Conservation (phyloP, 2,888 invertebrate genomes). For the Ichneumoninae sp. region DNA sequence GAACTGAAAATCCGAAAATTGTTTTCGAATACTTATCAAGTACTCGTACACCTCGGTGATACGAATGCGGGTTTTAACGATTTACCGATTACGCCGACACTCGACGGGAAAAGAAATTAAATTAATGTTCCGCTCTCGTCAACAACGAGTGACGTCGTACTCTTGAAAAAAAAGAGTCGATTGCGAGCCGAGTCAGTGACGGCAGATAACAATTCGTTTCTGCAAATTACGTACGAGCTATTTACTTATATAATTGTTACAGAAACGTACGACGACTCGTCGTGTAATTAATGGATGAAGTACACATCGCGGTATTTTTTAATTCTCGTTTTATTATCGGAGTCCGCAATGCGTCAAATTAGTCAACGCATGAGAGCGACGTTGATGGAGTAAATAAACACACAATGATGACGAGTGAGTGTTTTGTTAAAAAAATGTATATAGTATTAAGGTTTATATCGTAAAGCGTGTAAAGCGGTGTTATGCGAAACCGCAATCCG, state of each 20-base stretch:
- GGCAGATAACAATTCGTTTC: conserved; percentile 27
- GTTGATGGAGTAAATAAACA: conserved; percentile 45
- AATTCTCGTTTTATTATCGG: conserved; percentile 15
- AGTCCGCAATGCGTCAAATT: conserved; percentile 50
- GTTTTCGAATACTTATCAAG: neutral
- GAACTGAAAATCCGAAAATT: neutral
- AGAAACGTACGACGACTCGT: neutral
- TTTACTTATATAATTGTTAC: conserved; percentile 19
- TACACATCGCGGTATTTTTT: conserved; percentile 11
- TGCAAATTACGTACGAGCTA: conserved; percentile 27
- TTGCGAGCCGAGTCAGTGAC: conserved; percentile 20
- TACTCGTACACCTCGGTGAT: neutral
- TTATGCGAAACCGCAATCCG: conserved; percentile 1
- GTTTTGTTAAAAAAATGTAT: neutral
- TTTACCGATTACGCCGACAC: neutral
- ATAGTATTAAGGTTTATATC: neutral
- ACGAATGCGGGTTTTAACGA: neutral
- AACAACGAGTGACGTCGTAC: neutral
- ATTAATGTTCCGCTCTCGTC: neutral
- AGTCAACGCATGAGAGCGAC: conserved; percentile 30
- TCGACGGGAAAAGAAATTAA: neutral
- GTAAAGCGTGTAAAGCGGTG: neutral
- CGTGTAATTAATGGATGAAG: conserved; percentile 18
- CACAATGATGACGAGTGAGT: neutral
- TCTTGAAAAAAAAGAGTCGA: neutral